A percentile compares a stretch with the other conserved stretches of the same genome.
Evolutionary conservation across 37 sponge, comb jelly and placozoan species (phyloP).

Genomic region (Beroe forskalii): DNA sequence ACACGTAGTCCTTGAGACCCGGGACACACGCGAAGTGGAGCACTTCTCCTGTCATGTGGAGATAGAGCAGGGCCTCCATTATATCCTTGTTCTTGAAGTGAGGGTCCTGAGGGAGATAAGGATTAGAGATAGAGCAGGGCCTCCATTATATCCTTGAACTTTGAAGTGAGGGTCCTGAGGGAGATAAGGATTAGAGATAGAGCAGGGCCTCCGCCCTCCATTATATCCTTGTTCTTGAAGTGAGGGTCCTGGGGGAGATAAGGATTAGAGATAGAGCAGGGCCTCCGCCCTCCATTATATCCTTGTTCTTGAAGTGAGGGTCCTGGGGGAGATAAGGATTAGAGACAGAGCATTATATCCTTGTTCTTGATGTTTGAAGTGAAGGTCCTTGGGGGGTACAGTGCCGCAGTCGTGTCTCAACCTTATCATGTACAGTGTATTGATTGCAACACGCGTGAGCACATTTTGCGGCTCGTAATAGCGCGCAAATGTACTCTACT

Average conservation of each 20-base stretch:
- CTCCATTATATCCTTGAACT: constrained; percentile 48
- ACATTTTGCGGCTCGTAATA: no score
- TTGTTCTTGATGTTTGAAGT: no score
- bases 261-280: constrained; percentile 47
- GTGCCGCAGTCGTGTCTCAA: no score
- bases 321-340: constrained; percentile 19
- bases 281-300: constrained; percentile 62
- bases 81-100: constrained; percentile 61
- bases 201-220: constrained; percentile 62
- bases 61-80: constrained; percentile 52
- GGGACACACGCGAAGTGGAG: constrained; percentile 34
- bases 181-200: constrained; percentile 20
- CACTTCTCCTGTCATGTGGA: constrained; percentile 62
- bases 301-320: constrained; percentile 45
- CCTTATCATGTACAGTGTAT: no score
- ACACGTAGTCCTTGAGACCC: constrained; percentile 56
- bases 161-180: constrained; percentile 46
- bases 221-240: constrained; percentile 52
- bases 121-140: constrained; percentile 55
- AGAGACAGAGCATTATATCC: no score
- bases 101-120: constrained; percentile 10
- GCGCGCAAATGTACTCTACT: no score
- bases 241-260: constrained; percentile 21
- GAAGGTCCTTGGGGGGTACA: no score
- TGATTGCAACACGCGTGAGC: no score